A percentile compares a stretch with the other conserved stretches of the same genome.
phyloP scores from a whole-genome alignment of 1,140 invertebrate genomes.

The Tetragonula clypearis region DNA sequence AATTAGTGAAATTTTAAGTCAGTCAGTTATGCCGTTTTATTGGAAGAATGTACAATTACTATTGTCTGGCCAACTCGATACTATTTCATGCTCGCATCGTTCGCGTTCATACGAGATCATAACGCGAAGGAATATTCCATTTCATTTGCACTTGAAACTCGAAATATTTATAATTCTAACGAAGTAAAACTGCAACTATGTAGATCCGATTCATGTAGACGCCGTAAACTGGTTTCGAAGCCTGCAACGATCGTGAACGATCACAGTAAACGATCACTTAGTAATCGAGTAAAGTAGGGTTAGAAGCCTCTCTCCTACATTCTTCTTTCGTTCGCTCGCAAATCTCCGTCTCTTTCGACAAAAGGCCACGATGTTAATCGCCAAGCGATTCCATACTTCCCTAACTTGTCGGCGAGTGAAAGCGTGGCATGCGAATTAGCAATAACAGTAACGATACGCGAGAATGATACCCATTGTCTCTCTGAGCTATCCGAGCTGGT shows the following conservation, averaged over 20 bases:
- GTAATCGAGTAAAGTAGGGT: too few species aligned
- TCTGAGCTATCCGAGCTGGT: neutral
- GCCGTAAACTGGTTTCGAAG: conserved; percentile 14
- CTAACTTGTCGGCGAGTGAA: neutral
- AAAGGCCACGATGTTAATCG: neutral
- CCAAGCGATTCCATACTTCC: neutral
- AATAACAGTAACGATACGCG: neutral
- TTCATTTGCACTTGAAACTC: neutral
- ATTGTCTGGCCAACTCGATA: too few species aligned
- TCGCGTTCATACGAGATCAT: too few species aligned
- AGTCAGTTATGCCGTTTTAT: too few species aligned
- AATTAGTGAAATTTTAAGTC: too few species aligned
- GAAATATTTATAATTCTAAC: neutral
- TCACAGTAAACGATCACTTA: too few species aligned
- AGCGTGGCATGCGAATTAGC: neutral
- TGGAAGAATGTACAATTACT: too few species aligned
- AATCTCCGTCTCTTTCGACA: too few species aligned
- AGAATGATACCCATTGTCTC: neutral
- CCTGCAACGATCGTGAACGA: too few species aligned
- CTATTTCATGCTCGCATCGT: neutral
- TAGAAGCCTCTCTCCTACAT: too few species aligned
- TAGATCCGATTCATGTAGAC: neutral
- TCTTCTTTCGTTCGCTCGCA: too few species aligned
- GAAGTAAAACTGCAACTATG: too few species aligned
- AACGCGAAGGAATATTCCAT: neutral